phyloP scores from a whole-genome alignment of 92 coral and sea anemone species.

The Galaxea fascicularis region DNA sequence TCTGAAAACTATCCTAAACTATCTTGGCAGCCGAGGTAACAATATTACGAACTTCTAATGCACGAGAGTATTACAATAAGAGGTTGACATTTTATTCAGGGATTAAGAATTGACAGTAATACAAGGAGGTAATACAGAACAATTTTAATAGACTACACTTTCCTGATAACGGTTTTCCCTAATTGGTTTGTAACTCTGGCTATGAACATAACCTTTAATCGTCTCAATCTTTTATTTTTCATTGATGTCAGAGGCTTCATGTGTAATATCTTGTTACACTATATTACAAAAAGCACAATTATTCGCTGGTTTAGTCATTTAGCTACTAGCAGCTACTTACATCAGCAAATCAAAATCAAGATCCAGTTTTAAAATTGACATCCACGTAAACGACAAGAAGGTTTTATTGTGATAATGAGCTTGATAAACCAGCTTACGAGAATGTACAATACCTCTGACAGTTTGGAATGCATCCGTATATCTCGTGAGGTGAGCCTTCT shows the following conservation, averaged over 20 bases:
- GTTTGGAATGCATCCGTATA: not conserved
- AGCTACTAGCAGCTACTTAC: not conserved
- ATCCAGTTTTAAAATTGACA: not conserved
- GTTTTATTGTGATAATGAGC: not conserved
- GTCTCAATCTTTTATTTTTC: not conserved
- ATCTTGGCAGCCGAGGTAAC: not conserved
- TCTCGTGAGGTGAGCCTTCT: not conserved
- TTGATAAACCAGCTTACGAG: constrained; percentile 18
- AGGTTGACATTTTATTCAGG: not conserved
- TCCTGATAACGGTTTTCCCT: not conserved
- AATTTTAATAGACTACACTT: not conserved
- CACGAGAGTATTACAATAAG: not conserved
- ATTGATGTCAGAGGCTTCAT: not conserved
- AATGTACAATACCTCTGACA: not conserved
- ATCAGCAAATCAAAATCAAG: not conserved
- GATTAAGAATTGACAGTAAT: not conserved
- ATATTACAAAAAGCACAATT: not conserved
- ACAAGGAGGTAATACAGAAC: not conserved
- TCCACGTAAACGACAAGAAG: not conserved
- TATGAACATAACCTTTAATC: not conserved
- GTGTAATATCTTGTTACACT: not conserved
- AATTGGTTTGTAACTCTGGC: not conserved
- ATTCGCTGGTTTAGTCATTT: not conserved
- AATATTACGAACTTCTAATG: not conserved
- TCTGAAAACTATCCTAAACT: not conserved